These are phyloP conservation scores for Lordiphosa clarofinis DNA, from an alignment of 1,140 invertebrate species.

Conservation along the genomic window DNA sequence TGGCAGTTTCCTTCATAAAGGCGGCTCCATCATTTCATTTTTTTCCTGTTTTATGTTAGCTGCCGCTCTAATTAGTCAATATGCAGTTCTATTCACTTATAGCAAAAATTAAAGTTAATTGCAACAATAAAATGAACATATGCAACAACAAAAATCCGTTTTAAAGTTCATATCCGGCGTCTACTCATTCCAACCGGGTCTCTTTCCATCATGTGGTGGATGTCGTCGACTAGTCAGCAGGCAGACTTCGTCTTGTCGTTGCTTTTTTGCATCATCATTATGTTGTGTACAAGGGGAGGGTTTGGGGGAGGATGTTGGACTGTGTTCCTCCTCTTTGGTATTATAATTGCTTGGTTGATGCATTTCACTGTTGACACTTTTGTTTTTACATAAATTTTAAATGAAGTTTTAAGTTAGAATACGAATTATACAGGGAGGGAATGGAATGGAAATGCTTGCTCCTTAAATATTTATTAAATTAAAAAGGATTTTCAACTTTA, in stretches of 20 bases:
- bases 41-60: no score
- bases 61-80: slow-evolving; percentile 30
- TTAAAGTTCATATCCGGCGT: slow-evolving; percentile 65
- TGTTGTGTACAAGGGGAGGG: slow-evolving; percentile 8
- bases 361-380: slow-evolving; percentile 70
- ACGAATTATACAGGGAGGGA: slow-evolving; percentile 3
- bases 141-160: slow-evolving; percentile 42
- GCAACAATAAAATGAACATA: slow-evolving; percentile 62
- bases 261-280: slow-evolving; percentile 63
- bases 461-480: no score
- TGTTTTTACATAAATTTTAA: slow-evolving; percentile 60
- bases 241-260: slow-evolving; percentile 11
- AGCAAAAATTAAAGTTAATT: slow-evolving; percentile 58
- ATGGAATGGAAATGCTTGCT: background rate
- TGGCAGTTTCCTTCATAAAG: no score
- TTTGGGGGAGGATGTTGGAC: slow-evolving; percentile 6
- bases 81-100: slow-evolving; percentile 47
- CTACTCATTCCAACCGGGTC: slow-evolving; percentile 29
- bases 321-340: slow-evolving; percentile 49
- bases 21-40: no score
- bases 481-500: no score
- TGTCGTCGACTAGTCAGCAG: slow-evolving; percentile 5
- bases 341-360: slow-evolving; percentile 71
- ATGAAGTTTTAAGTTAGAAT: slow-evolving; percentile 32
- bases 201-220: slow-evolving; percentile 19